Evolutionary conservation across 2,888 invertebrate genomes (phyloP).

Genomic region (Copidosoma aretas): DNA sequence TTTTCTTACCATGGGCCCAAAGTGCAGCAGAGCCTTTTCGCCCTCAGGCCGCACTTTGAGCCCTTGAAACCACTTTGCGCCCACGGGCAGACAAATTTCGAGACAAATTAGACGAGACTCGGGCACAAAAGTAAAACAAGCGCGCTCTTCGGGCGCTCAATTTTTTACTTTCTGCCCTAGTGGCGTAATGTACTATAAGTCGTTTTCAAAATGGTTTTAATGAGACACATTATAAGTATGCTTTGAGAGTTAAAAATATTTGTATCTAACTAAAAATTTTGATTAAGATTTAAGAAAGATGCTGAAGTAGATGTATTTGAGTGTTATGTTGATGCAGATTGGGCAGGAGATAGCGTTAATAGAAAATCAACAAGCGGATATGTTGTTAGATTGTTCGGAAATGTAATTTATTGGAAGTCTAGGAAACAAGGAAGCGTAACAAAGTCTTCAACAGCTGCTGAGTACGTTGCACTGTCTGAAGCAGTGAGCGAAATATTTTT

Average conservation of each 20-base stretch:
- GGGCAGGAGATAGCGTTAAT: constrained; percentile 10
- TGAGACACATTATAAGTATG: constrained; percentile 33
- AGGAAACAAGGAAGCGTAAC: constrained; percentile 13
- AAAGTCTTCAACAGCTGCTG: not conserved
- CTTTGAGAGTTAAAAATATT: constrained; percentile 13
- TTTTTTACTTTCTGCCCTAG: no score
- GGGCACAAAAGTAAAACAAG: no score
- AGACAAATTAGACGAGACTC: no score
- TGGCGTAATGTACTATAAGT: no score
- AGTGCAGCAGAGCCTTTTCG: no score
- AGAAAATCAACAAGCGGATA: constrained; percentile 11
- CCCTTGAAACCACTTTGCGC: no score
- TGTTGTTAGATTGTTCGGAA: constrained; percentile 20
- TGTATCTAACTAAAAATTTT: constrained; percentile 34
- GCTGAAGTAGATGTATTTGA: not conserved
- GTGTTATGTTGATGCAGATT: constrained; percentile 22
- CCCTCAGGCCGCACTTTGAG: no score
- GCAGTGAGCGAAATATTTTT: not conserved
- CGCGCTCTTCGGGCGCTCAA: no score
- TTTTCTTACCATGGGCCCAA: no score
- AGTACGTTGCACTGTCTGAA: not conserved
- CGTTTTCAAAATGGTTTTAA: constrained; percentile 24
- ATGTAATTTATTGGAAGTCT: constrained; percentile 12
- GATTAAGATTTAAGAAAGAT: constrained; percentile 11
- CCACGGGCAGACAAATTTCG: no score